Percentiles rank a stretch among this genome's conserved stretches.
These are phyloP conservation scores for Chesias legatella DNA, from an alignment of 2,888 invertebrate species.

Conservation along the genomic window DNA sequence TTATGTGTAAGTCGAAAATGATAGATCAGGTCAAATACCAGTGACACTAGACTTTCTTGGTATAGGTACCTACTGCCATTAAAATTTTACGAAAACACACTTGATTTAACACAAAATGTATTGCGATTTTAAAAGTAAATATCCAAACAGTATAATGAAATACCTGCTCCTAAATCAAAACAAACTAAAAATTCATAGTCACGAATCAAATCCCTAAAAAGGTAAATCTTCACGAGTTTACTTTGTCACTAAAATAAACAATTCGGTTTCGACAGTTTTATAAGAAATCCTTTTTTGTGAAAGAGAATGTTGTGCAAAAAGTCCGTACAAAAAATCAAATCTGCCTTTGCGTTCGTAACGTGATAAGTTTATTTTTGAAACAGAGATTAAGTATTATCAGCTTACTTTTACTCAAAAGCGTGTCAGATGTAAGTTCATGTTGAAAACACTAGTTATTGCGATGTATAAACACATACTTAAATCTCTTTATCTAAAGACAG, in stretches of 20 bases:
- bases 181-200: conserved; percentile 36
- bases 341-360: conserved; percentile 52
- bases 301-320: conserved; percentile 67
- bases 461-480: too few relatives aligned
- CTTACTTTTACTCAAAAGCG: conserved; percentile 31
- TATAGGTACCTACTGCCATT: too few relatives aligned
- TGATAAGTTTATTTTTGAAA: conserved; percentile 76
- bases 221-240: conserved; percentile 45
- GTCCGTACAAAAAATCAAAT: conserved; percentile 61
- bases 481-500: too few relatives aligned
- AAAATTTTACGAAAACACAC: too few relatives aligned
- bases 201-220: conserved; percentile 41
- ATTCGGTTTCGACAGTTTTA: conserved; percentile 48
- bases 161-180: conserved; percentile 12
- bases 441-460: too few relatives aligned
- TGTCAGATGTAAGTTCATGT: too few relatives aligned
- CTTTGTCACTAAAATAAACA: conserved; percentile 69
- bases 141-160: background rate
- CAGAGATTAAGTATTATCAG: conserved; percentile 52
- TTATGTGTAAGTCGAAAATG: too few relatives aligned
- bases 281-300: conserved; percentile 50
- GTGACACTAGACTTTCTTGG: too few relatives aligned
- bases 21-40: too few relatives aligned
- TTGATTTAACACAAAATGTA: too few relatives aligned
- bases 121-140: too few relatives aligned